A percentile compares a stretch with the other conserved stretches of the same genome.
Evolutionary conservation across 2,888 invertebrate genomes (phyloP).

Genomic region (Anthrax anthrax): DNA sequence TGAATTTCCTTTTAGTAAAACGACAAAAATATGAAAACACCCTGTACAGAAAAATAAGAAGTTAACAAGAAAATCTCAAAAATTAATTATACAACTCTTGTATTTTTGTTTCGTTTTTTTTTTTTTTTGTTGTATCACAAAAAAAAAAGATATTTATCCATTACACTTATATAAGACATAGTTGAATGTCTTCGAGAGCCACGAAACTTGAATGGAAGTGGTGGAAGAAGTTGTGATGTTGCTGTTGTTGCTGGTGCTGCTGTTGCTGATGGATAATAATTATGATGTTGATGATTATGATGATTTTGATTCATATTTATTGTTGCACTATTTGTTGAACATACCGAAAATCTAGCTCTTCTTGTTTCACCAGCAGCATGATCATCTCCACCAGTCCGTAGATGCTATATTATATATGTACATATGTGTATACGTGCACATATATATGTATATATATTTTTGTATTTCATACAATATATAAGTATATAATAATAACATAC

Average conservation of each 20-base stretch:
- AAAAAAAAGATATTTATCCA: background rate
- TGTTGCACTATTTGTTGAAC: conserved; percentile 10
- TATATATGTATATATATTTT: too few species aligned
- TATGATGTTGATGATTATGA: too few species aligned
- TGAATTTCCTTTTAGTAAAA: too few species aligned
- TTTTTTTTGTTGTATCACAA: background rate
- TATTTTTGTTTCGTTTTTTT: background rate
- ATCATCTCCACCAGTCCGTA: background rate
- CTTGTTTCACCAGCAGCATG: background rate
- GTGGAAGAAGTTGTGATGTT: conserved; percentile 10
- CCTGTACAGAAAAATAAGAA: too few species aligned
- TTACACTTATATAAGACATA: conserved; percentile 34
- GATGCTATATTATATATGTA: background rate
- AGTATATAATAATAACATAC: too few species aligned
- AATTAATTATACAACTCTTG: too few species aligned
- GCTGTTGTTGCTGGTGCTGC: background rate
- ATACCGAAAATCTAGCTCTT: conserved; percentile 14
- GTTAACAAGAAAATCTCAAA: too few species aligned
- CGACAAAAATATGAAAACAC: too few species aligned
- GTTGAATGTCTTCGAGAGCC: conserved; percentile 30
- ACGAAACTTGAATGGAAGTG: conserved; percentile 20
- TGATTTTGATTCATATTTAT: background rate
- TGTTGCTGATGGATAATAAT: background rate
- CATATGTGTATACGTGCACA: background rate
- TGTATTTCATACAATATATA: too few species aligned